These are phyloP conservation scores for Hemicordylus capensis DNA, from an alignment of 2,113 vertebrate genomes.

Conservation along the genomic window DNA sequence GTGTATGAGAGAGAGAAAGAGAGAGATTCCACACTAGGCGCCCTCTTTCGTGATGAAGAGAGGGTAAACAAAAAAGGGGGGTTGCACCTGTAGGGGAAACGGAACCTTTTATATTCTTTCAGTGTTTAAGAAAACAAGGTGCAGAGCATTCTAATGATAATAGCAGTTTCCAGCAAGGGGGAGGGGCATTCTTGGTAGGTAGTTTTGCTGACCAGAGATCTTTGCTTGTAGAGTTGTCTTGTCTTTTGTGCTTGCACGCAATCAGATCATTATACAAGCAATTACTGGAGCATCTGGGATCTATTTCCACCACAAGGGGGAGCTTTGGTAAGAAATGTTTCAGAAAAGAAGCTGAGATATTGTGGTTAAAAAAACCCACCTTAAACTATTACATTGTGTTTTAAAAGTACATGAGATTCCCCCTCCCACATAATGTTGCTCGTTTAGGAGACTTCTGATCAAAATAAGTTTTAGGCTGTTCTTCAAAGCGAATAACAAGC, in stretches of 20 bases:
- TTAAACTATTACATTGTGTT: background rate
- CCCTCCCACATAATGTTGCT: background rate
- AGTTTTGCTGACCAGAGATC: background rate
- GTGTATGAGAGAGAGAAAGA: background rate
- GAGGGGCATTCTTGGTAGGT: background rate
- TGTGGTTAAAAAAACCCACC: background rate
- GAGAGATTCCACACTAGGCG: conserved; percentile 13
- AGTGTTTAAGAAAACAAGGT: background rate
- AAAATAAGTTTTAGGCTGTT: background rate
- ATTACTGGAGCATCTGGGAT: conserved; percentile 45
- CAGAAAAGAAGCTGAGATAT: background rate
- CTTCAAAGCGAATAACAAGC: background rate
- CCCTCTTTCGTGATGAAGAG: conserved; percentile 19
- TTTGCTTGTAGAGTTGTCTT: background rate
- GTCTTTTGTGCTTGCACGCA: background rate
- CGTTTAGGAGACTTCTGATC: background rate
- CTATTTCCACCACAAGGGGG: conserved; percentile 54
- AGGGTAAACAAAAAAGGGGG: background rate
- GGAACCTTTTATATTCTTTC: conserved; percentile 32
- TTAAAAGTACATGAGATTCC: background rate
- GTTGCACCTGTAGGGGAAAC: conserved; percentile 67
- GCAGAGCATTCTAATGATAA: background rate
- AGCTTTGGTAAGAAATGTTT: conserved; percentile 53
- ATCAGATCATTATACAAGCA: conserved; percentile 26
- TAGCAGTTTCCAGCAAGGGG: background rate